Conservation (phyloP, 2,797 vertebrate species). For the Pseudotriccus pelzelni region DNA sequence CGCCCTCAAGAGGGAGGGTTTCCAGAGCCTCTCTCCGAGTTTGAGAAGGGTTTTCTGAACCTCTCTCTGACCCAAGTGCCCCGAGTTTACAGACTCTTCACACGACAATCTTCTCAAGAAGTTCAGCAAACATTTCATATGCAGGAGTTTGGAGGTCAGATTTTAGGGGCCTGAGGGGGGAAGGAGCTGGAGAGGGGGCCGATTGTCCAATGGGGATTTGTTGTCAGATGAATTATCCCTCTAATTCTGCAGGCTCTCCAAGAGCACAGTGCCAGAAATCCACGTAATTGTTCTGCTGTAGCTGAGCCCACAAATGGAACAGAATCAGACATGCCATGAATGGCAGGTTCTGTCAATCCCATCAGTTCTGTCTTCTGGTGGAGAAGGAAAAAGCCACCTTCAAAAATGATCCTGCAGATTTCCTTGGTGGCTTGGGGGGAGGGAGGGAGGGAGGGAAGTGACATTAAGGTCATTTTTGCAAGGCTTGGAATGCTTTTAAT, state of each 20-base stretch:
- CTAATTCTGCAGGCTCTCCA: neutral
- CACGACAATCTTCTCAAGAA: neutral
- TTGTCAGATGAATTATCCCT: neutral
- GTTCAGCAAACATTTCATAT: fast-evolving
- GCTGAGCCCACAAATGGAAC: neutral
- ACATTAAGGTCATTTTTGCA: slow-evolving; percentile 63
- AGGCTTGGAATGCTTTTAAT: slow-evolving; percentile 66
- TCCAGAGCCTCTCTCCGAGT: neutral
- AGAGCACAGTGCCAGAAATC: neutral
- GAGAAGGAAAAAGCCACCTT: neutral
- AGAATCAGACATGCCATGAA: neutral
- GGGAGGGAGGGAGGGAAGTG: neutral
- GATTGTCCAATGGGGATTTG: neutral
- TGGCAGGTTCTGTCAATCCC: neutral
- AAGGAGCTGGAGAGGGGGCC: neutral
- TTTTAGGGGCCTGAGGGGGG: neutral
- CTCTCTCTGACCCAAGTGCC: no score
- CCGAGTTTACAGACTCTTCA: neutral
- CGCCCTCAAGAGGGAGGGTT: no score
- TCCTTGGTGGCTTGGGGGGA: neutral
- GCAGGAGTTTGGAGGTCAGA: neutral
- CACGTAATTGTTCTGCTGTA: neutral
- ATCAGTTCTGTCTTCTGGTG: no score
- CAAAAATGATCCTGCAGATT: slow-evolving; percentile 55
- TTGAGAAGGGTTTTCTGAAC: neutral